phyloP scores from a whole-genome alignment of 2,797 vertebrate genomes.

The Pampus argenteus region DNA sequence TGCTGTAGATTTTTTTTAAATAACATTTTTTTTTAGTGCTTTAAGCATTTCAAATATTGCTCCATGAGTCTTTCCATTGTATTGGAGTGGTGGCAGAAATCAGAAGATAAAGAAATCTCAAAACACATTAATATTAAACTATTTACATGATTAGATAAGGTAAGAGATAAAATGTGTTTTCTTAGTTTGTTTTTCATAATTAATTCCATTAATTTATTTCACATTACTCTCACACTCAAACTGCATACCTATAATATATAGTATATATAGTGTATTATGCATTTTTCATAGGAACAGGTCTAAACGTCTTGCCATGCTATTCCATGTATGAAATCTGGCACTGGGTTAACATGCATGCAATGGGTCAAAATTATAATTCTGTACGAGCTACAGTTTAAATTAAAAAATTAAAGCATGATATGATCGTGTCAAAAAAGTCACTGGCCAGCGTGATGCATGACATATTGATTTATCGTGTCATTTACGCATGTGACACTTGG shows the following conservation, averaged over 20 bases:
- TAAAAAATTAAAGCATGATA: conserved; percentile 26
- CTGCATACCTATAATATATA: neutral
- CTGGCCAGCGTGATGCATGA: conserved; percentile 6
- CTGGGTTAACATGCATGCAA: conserved; percentile 4
- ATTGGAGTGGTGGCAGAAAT: neutral
- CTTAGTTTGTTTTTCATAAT: conserved; percentile 22
- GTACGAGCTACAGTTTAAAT: conserved; percentile 26
- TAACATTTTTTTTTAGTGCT: conserved; percentile 10
- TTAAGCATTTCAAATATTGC: neutral
- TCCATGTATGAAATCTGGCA: conserved; percentile 2
- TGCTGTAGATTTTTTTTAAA: neutral
- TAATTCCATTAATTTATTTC: neutral
- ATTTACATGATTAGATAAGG: neutral
- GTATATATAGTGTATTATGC: neutral
- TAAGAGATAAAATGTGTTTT: neutral
- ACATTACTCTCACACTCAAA: neutral
- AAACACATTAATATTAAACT: neutral
- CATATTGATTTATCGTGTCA: conserved; percentile 31
- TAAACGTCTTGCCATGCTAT: no score
- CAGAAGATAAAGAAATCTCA: neutral
- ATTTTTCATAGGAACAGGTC: conserved; percentile 12
- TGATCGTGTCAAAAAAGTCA: conserved; percentile 29
- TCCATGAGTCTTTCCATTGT: conserved; percentile 11
- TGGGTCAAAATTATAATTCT: conserved; percentile 28
- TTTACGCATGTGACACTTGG: conserved; percentile 18